Evolutionary conservation across 2,113 vertebrate species (phyloP).

Genomic region (Myotis lucifugus): DNA sequence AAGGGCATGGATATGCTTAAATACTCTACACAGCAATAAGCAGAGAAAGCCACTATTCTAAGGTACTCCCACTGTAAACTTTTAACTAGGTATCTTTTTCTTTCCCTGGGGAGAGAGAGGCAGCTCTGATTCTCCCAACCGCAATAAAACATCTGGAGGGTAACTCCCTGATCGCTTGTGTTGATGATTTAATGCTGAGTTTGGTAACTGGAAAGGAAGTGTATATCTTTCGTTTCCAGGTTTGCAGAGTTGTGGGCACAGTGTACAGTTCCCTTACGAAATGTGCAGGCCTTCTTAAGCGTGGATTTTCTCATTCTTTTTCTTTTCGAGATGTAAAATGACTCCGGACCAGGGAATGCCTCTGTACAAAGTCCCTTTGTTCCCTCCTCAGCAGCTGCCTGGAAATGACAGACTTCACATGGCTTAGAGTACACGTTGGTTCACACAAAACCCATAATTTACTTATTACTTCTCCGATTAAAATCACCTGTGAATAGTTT

Average conservation of each 20-base stretch:
- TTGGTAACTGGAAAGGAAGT: constrained; percentile 62
- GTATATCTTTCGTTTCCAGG: constrained; percentile 56
- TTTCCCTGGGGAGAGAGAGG: constrained; percentile 37
- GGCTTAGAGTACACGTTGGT: constrained; percentile 72
- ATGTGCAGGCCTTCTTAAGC: constrained; percentile 49
- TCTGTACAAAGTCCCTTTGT: constrained; percentile 87
- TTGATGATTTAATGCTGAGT: constrained; percentile 40
- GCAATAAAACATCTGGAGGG: constrained; percentile 60
- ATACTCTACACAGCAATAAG: neutral
- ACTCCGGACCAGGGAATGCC: constrained; percentile 81
- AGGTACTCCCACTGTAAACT: constrained; percentile 53
- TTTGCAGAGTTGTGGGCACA: constrained; percentile 56
- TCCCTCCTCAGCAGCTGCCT: constrained; percentile 85
- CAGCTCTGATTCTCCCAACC: constrained; percentile 59
- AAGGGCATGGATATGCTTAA: neutral
- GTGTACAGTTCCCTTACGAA: constrained; percentile 55
- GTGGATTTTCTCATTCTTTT: constrained; percentile 63
- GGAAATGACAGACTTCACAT: constrained; percentile 80
- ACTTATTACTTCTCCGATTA: constrained; percentile 60
- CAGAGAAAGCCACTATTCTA: neutral
- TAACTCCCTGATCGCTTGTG: constrained; percentile 11
- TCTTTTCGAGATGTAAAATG: constrained; percentile 79
- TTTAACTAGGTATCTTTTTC: constrained; percentile 63
- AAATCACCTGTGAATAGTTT: constrained; percentile 58
- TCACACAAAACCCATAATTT: constrained; percentile 60